These are phyloP conservation scores for Tauraco erythrolophus DNA, from an alignment of 2,113 vertebrate species.

Conservation along the genomic window DNA sequence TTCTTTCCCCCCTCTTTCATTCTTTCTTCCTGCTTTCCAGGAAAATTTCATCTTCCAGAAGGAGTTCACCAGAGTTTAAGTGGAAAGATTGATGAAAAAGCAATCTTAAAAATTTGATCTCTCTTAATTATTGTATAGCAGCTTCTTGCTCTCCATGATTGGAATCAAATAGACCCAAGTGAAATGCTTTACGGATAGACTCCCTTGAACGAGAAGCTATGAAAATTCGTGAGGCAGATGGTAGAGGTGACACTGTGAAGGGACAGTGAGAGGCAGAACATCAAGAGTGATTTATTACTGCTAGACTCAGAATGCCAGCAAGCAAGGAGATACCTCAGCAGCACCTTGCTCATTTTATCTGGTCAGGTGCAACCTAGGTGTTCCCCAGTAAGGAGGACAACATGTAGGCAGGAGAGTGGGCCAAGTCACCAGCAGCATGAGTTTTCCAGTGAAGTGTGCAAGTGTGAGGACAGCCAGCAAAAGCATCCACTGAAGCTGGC, in stretches of 20 bases:
- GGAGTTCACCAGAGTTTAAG: not conserved
- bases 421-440: not conserved
- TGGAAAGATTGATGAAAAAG: not conserved
- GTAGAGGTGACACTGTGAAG: not conserved
- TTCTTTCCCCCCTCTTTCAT: not conserved
- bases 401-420: not conserved
- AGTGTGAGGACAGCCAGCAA: not conserved
- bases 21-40: not conserved
- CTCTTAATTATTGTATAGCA: not conserved
- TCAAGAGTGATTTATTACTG: not conserved
- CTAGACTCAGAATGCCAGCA: not conserved
- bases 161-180: not conserved
- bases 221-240: not conserved
- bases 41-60: not conserved
- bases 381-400: not conserved
- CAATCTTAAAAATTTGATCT: not conserved
- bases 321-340: not conserved
- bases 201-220: not conserved
- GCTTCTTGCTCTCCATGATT: not conserved
- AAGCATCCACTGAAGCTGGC: rapidly evolving
- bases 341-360: not conserved
- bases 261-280: not conserved
- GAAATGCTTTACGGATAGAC: not conserved
- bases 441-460: no score
- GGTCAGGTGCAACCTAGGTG: not conserved